Base-by-base conservation (phyloP, 1,140 invertebrate species). In the Drosophila rufa region DNA sequence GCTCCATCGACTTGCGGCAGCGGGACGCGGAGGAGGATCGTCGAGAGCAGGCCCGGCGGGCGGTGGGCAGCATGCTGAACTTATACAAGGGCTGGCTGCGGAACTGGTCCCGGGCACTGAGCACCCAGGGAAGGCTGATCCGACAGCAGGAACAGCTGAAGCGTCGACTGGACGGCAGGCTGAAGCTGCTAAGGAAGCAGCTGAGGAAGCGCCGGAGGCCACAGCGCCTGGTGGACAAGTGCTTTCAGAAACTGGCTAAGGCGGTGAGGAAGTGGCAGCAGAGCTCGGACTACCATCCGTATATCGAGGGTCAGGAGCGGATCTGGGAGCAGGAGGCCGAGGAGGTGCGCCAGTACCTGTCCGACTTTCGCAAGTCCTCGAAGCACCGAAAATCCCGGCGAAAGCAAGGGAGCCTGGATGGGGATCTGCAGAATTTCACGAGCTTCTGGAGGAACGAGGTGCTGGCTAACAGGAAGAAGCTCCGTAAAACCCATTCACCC, bases 371-470 rank as follows among this genome's bases (percentile, higher is more conserved):
- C 0, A 50, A 7, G 6, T 11, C 11, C 9, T 9, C 4, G 5
- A 57, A 43, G 4, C 12, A 11, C 12, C 8, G 22, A n/a, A 76
- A 67, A 3, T 0, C 5, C 2, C 15, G 17, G 4, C 22, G 12
- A 5, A 1, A 1, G 1, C 45, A 8, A 3, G 1, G 7, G 7
- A 5, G 2, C 4, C 7, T 19, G n/a, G 9, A 40, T 14, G 2
- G 8, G 0, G 30, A 33, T 2, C 47, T 79, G 4, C 17, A n/a
- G 0, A 12, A 55, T 19, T 79, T 79, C 11, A 7, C 22, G 4
- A 12, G n/a, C 5, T 71, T 79, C 15, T 79, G 75, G 76, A 19
- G 64, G 0, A n/a, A 0, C 0, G 75, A 79, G 19, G 17, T 79
- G 14, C 7, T 25, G 9, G 50, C 17, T 0, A 60, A 17, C 7